Base-by-base conservation (phyloP, 2,797 vertebrate species). In the Sebastes cheni region DNA sequence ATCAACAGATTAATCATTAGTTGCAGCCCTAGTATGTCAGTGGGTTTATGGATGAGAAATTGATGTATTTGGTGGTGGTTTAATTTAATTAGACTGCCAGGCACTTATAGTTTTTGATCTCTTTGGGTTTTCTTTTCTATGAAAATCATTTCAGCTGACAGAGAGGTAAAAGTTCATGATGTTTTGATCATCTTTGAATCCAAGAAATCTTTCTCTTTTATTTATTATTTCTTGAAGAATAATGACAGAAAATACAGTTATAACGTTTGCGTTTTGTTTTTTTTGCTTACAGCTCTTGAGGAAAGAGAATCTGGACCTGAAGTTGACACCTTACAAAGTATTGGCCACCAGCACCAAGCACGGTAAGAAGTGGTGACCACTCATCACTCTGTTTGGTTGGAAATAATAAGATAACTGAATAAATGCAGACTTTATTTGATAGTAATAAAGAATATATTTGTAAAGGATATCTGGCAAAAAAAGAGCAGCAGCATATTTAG, bases 341-440 rank as follows among this genome's bases (percentile, higher is more conserved):
- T 92, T 99, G 86, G 98, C 98, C 82, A 99, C 98, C 13, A 99
- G 98, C 95, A 99, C 98, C 16, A 99, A 99, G 61, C 98, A 99
- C 13, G 98, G 98, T 99, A 79, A 93, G 92, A 82, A 30, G 2
- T 2, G 0, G 4, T 23, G 23, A 23, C 23, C 23, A 23, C 30
- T 22, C 18, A 2, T 34, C 6, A 16, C 29, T 16, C 27, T 22
- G 18, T 59, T 52, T 67, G 8, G 8, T 52, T 25, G 27, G 16
- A 67, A 52, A 52, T 0, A 52, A 20, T 52, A 52, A 52, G 16
- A 52, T n/a, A 52, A 52, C 18, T 52, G 18, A 50, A 52, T 52
- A n/a, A 20, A 52, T 52, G 9, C 20, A 52, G 18, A 52, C 18
- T 52, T 52, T 52, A 52, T 52, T 1, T n/a, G 8, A 20, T n/a